A percentile compares a stretch with the other conserved stretches of the same genome.
Evolutionary conservation across 2,797 vertebrate species (phyloP).

Genomic region (Sarcophilus harrisii): DNA sequence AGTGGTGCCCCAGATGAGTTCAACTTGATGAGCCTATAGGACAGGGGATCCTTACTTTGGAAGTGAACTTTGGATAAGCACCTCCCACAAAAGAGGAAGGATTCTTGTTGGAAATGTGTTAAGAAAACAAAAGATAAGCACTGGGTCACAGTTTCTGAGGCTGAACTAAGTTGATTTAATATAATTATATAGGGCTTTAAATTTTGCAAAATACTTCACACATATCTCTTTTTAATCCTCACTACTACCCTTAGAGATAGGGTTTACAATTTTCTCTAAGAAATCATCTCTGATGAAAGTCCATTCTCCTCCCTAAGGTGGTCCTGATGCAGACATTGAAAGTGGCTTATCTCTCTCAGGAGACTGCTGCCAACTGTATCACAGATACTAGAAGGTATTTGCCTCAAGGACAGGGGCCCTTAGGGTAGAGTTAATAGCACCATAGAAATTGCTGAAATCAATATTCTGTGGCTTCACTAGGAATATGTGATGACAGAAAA

Average conservation of each 20-base stretch:
- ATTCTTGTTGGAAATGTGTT: not conserved
- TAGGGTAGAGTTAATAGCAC: slow-evolving; percentile 90
- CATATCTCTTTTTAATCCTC: not conserved
- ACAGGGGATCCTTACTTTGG: not conserved
- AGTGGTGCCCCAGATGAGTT: not conserved
- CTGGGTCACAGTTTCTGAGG: not conserved
- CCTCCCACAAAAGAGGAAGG: not conserved
- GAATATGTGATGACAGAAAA: slow-evolving; percentile 88
- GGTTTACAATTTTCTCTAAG: not conserved
- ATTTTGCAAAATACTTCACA: not conserved
- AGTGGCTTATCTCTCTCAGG: slow-evolving; percentile 86
- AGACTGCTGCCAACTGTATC: slow-evolving; percentile 89
- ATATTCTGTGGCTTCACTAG: slow-evolving; percentile 84
- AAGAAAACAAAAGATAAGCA: not conserved
- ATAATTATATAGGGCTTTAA: not conserved
- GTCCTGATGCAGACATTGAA: slow-evolving; percentile 88
- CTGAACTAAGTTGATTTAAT: not conserved
- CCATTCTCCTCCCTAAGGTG: slow-evolving; percentile 85
- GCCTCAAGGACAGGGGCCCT: slow-evolving; percentile 74
- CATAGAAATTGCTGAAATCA: slow-evolving; percentile 89
- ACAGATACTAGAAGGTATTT: slow-evolving; percentile 88
- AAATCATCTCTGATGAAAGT: not conserved
- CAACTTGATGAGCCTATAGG: not conserved
- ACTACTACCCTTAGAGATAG: not conserved
- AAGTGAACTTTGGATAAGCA: not conserved